phyloP scores from a whole-genome alignment of 2,888 invertebrate genomes.

The Phytoseiulus persimilis region DNA sequence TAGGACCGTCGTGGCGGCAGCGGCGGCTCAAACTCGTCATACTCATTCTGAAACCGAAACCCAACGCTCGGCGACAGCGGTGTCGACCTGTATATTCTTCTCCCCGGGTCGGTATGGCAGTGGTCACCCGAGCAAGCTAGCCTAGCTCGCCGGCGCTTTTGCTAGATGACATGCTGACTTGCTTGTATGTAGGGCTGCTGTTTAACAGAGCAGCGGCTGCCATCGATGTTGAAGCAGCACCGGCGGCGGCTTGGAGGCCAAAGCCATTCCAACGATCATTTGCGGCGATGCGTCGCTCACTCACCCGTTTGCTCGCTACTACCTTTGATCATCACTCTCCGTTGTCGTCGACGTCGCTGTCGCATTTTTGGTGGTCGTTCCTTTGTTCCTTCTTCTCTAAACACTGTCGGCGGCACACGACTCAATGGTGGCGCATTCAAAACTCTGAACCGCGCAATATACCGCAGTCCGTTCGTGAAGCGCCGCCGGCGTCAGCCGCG shows the following conservation, averaged over 20 bases:
- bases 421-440: background rate
- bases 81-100: background rate
- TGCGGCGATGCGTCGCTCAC: background rate
- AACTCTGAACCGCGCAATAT: background rate
- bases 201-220: background rate
- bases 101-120: background rate
- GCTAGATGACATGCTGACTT: background rate
- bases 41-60: background rate
- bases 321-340: background rate
- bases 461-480: no score
- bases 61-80: background rate
- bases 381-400: background rate
- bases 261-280: background rate
- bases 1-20: background rate
- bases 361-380: background rate
- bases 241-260: background rate
- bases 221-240: background rate
- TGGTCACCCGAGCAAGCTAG: background rate
- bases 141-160: background rate
- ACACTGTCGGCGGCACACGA: no score
- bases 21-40: background rate
- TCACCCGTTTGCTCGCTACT: background rate
- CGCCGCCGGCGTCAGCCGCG: background rate
- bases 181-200: background rate
- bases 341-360: background rate